Evolutionary conservation across 2,797 vertebrate genomes (phyloP).

Genomic region (Allobates femoralis): DNA sequence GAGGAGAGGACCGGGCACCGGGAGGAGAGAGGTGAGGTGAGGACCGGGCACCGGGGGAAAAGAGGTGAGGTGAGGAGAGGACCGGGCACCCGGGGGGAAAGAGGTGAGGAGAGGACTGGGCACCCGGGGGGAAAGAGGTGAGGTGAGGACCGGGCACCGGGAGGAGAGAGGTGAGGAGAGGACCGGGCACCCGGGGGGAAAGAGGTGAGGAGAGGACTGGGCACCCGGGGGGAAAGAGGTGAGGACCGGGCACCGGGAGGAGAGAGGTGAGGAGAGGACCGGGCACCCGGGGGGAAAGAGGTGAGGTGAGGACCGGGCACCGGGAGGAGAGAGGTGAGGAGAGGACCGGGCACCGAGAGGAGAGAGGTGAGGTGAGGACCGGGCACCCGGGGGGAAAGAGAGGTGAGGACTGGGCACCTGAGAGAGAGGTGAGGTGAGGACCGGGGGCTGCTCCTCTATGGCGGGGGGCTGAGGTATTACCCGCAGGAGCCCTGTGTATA

Average conservation of each 20-base stretch:
- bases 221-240: too few relatives aligned
- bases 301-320: not conserved
- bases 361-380: not conserved
- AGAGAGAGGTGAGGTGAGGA: not conserved
- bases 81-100: not conserved
- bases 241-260: not conserved
- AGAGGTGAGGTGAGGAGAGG: not conserved
- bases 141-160: not conserved
- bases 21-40: too few relatives aligned
- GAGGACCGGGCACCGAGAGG: not conserved
- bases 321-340: too few relatives aligned
- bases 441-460: too few relatives aligned
- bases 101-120: too few relatives aligned
- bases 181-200: too few relatives aligned
- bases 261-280: not conserved
- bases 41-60: not conserved
- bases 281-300: not conserved
- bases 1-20: not conserved
- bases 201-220: not conserved
- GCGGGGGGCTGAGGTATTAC: not conserved
- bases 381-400: not conserved
- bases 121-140: not conserved
- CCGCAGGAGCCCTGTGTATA: too few relatives aligned
- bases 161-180: too few relatives aligned
- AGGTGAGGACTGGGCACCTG: too few relatives aligned